These are phyloP conservation scores for Platynereis dumerilii DNA, from an alignment of 2,888 invertebrate genomes.

Conservation along the genomic window DNA sequence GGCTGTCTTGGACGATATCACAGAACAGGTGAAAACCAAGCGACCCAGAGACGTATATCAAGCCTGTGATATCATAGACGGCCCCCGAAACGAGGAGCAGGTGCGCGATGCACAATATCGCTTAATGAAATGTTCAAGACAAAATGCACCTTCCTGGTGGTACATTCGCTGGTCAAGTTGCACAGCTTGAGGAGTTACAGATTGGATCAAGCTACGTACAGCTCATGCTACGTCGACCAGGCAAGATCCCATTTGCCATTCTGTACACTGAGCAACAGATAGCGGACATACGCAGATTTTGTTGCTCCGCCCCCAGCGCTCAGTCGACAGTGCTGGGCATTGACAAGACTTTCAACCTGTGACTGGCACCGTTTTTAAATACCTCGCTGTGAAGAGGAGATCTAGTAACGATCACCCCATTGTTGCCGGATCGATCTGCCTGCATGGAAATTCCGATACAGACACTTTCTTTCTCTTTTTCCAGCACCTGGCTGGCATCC, in stretches of 20 bases:
- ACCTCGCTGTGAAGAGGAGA: background rate
- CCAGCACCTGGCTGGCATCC: background rate
- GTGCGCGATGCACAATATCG: background rate
- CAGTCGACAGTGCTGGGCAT: background rate
- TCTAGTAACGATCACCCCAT: background rate
- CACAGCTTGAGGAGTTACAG: background rate
- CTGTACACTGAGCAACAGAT: constrained; percentile 1
- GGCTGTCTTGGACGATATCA: background rate
- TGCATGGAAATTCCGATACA: background rate
- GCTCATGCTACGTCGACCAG: too few relatives aligned
- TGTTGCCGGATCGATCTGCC: background rate
- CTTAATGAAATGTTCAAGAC: too few relatives aligned
- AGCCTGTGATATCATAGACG: background rate
- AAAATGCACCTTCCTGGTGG: background rate
- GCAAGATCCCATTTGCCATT: background rate
- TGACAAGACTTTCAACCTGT: constrained; percentile 5
- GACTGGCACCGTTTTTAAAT: background rate
- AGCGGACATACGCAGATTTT: background rate
- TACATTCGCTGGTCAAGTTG: background rate
- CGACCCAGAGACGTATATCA: background rate
- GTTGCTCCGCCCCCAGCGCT: background rate
- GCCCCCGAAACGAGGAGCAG: background rate
- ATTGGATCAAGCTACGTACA: too few relatives aligned
- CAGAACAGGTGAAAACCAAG: background rate
- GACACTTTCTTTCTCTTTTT: background rate